These are phyloP conservation scores for Montipora capitata DNA, from an alignment of 92 coral and sea anemone genomes.

Conservation along the genomic window DNA sequence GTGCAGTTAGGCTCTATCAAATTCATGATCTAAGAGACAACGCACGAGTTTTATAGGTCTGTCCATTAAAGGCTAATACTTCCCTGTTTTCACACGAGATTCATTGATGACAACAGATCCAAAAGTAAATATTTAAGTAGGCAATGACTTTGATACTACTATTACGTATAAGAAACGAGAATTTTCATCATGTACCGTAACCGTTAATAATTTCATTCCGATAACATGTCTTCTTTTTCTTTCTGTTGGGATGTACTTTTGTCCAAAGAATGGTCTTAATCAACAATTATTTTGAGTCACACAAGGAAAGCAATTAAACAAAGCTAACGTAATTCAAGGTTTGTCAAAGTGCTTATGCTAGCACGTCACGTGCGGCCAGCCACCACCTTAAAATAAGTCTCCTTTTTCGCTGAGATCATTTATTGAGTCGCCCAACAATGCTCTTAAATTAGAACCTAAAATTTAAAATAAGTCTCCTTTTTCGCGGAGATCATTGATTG, in stretches of 20 bases:
- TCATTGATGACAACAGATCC: neutral
- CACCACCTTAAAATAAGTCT: neutral
- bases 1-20: no score
- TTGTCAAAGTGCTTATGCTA: no score
- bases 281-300: neutral
- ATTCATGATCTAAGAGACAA: neutral
- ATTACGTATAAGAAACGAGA: neutral
- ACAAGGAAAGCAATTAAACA: neutral
- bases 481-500: neutral
- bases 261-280: neutral
- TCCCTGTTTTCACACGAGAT: neutral
- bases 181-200: neutral
- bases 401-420: neutral
- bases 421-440: no score
- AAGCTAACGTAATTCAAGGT: neutral
- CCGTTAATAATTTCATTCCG: neutral
- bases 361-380: neutral
- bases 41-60: neutral
- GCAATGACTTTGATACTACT: neutral
- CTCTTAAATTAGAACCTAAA: no score
- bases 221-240: neutral
- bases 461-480: neutral
- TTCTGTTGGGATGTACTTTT: neutral
- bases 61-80: neutral
- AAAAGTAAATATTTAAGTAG: slow-evolving; percentile 10